These are phyloP conservation scores for Petrocephalus microphthalmus DNA, from an alignment of 2,113 vertebrate genomes.

Conservation along the genomic window DNA sequence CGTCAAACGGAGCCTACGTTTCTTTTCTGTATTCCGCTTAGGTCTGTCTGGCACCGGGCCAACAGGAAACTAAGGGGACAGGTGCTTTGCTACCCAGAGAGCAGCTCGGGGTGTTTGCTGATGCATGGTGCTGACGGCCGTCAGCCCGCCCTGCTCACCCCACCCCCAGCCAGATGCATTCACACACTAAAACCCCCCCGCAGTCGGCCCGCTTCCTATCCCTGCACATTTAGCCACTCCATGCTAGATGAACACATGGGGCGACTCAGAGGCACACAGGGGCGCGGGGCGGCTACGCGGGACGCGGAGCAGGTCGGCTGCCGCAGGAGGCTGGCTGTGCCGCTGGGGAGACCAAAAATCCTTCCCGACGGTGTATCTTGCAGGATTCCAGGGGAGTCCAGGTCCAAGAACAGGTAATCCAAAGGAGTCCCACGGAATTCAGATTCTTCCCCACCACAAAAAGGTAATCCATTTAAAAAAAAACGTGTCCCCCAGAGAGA, in stretches of 20 bases:
- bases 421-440: background rate
- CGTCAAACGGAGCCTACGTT: background rate
- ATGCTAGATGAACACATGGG: background rate
- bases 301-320: background rate
- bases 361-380: background rate
- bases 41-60: background rate
- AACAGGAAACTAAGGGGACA: background rate
- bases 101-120: background rate
- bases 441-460: conserved; percentile 16
- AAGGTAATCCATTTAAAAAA: background rate
- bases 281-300: background rate
- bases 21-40: background rate
- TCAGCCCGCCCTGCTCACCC: background rate
- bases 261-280: background rate
- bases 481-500: background rate
- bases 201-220: no score
- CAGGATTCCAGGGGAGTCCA: background rate
- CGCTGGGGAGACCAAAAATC: background rate
- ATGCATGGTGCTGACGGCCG: background rate
- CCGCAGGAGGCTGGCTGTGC: background rate
- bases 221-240: background rate
- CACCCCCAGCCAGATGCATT: background rate
- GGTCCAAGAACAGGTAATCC: background rate
- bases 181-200: background rate
- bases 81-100: background rate